phyloP scores from a whole-genome alignment of 2,113 vertebrate species.

The Setophaga kirtlandii region DNA sequence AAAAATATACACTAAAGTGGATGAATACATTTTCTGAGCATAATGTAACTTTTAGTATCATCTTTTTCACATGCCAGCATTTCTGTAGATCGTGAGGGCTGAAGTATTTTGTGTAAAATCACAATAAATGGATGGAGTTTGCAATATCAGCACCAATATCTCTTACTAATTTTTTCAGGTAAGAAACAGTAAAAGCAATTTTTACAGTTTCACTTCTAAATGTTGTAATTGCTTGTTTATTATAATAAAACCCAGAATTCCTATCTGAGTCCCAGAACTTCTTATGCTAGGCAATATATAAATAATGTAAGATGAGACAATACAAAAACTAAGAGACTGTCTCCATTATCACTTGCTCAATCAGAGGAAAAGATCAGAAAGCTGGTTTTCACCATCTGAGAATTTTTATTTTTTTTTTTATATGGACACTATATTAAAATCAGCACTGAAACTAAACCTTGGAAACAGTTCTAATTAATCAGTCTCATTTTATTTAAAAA shows the following conservation, averaged over 20 bases:
- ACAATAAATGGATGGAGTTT: not conserved
- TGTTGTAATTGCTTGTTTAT: not conserved
- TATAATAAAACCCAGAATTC: not conserved
- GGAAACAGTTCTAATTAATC: not conserved
- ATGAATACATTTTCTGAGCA: not conserved
- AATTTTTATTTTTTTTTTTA: not conserved
- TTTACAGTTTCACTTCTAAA: not conserved
- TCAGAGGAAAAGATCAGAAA: not conserved
- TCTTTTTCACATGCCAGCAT: not conserved
- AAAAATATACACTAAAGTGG: not conserved
- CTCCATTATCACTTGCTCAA: not conserved
- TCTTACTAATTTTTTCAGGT: not conserved
- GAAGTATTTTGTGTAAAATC: not conserved
- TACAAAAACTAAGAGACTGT: not conserved
- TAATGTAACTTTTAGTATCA: not conserved
- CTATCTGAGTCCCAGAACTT: not conserved
- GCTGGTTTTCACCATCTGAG: not conserved
- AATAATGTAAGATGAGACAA: not conserved
- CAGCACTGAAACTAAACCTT: not conserved
- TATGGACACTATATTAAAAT: fast-evolving
- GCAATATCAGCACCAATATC: not conserved
- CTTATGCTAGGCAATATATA: not conserved
- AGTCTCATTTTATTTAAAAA: not conserved
- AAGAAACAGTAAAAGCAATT: not conserved
- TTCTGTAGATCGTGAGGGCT: not conserved